Base-by-base conservation (phyloP, 2,797 vertebrate genomes). In the Naso thynnoides region DNA sequence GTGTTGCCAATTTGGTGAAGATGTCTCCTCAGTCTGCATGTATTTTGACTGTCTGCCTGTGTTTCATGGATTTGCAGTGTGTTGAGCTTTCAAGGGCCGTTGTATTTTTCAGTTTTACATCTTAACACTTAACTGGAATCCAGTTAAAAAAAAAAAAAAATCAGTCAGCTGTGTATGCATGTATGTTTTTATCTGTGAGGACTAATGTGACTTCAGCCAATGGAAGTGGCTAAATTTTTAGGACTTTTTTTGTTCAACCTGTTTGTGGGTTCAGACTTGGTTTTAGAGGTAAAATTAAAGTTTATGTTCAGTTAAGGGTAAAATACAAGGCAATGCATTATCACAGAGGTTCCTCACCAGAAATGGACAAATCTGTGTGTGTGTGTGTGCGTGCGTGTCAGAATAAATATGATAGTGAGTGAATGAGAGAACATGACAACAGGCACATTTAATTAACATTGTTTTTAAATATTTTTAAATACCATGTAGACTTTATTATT, bases 381-480 rank as follows among this genome's bases (percentile, higher is more conserved):
- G 14, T 44, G 27, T 60, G 39, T 27, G 18, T 76, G 24, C 33
- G 48, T 45, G 10, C 42, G 18, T 29, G 19, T 3, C 10, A 1
- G 7, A 55, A 55, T 24, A 50, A 53, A 56, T 11, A 33, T 4
- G 19, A 44, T 23, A 13, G 27, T 33, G 44, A 73, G 16, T 70
- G 27, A 64, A 55, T 39, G 14, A 56, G 18, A 63, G 21, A 24
- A 45, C 21, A 19, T 36, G 14, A 64, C 6, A 31, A 49, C 10
- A 50, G 50, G 26, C 11, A 59, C 26, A 62, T 68, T 44, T 6
- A 14, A 38, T 19, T 60, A 19, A 9, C 47, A 26, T 61, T 47
- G 26, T 45, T 70, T 59, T 48, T 42, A 42, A 50, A 6, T 38
- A 9, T 66, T 11, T 54, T 69, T 21, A 61, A 56, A 55, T 33